Evolutionary conservation across 2,888 invertebrate genomes (phyloP).

Genomic region (Alviniconcha strummeri): DNA sequence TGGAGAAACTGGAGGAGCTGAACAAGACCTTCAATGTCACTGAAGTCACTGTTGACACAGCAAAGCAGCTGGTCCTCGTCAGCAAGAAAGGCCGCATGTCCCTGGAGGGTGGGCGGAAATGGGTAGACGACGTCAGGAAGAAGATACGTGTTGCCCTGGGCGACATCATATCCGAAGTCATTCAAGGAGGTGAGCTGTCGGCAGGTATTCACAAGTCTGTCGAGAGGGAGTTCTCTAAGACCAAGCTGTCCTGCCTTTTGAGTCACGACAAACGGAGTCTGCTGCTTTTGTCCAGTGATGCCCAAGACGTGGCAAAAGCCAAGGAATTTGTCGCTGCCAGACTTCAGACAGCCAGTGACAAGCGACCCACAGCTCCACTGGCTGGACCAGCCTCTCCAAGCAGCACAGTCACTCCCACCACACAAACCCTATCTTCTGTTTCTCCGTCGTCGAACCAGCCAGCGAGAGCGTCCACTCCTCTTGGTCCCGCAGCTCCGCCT

Average conservation of each 20-base stretch:
- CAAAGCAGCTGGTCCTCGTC: background rate
- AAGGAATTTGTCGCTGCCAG: background rate
- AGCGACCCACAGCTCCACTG: too few species aligned
- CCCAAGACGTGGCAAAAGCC: background rate
- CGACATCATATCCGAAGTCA: background rate
- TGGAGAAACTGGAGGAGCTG: background rate
- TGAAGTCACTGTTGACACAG: background rate
- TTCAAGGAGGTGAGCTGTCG: background rate
- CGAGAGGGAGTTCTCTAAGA: background rate
- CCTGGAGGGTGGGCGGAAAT: background rate
- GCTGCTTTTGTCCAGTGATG: background rate
- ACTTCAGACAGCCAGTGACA: too few species aligned
- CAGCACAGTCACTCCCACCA: too few species aligned
- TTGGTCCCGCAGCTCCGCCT: too few species aligned
- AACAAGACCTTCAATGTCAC: background rate
- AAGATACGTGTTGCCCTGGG: background rate
- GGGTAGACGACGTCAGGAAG: background rate
- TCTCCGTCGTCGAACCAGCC: too few species aligned
- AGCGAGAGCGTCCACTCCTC: too few species aligned
- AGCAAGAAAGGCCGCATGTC: background rate
- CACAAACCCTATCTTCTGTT: too few species aligned
- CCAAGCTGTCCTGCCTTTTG: background rate
- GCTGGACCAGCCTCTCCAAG: too few species aligned
- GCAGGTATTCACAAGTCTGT: background rate
- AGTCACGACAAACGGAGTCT: background rate